Evolutionary conservation across 2,888 invertebrate genomes (phyloP), one percentile per base, ranked within the genome.

Genomic region (Drosophila setosimentum): DNA sequence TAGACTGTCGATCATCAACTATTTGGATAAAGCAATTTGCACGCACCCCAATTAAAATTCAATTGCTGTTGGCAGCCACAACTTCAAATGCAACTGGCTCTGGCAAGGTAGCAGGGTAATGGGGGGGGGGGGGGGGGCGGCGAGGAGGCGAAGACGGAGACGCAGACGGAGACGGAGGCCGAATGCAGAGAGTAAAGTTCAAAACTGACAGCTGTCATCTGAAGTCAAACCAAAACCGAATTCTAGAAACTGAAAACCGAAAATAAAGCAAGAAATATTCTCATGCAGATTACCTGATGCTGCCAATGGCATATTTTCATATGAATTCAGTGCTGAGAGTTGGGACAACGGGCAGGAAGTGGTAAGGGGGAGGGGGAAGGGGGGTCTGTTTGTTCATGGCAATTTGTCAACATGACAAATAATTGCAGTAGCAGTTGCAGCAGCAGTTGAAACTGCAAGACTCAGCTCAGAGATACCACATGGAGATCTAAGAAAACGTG

Each of bases 401-500:
- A 83, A 82, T 82, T 82, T 82, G 81, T 78, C 84, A 84, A 83
- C 68, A 76, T 78, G 82, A 82, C 82, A 84, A 73, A 73, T 78
- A 77, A 75, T 61, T 50, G 32, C 32, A 67, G 4, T 0, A 63
- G 45, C 45, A 68, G 27, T 35, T 55, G 48, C 57, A 49, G 24
- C 40, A 24, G 16, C 45, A 45, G 13, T n/a, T 5, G 35, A 29
- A 16, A 16, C 11, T 1, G 32, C 49, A 57, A 29, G 7, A 30
- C 33, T 40, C 53, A 53, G 24, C 54, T n/a, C 32, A 7, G n/a
- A 29, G 50, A 62, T 61, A 50, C 18, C 29, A 55, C 32, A 24
- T 18, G 7, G 24, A 4, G 24, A 24, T 21, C 45, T 45, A 13
- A 16, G 7, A 45, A 45, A 45, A 45, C 16, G 16, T 16, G 45